Evolutionary conservation across 2,888 invertebrate genomes (phyloP).

Genomic region (Melangyna quadrimaculata): DNA sequence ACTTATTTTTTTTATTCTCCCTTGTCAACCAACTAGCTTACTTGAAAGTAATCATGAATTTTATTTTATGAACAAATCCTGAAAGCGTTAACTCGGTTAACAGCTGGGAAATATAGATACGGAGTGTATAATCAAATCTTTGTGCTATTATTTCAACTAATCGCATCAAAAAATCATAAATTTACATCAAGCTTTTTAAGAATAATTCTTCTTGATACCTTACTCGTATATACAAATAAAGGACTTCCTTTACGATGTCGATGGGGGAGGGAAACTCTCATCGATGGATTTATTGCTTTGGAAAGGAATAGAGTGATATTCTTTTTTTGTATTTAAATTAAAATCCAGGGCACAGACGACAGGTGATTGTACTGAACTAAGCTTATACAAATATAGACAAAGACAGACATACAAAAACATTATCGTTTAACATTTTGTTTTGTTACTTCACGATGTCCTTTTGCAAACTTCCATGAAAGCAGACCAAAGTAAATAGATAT

Average conservation of each 20-base stretch:
- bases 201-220: slow-evolving; percentile 14
- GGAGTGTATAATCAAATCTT: slow-evolving; percentile 62
- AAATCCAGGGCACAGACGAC: slow-evolving; percentile 39
- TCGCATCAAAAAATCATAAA: slow-evolving; percentile 58
- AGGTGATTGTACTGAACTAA: slow-evolving; percentile 52
- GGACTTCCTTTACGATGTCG: not conserved
- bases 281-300: not conserved
- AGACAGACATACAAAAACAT: not conserved
- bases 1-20: not conserved
- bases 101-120: slow-evolving; percentile 28
- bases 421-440: not conserved
- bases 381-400: not conserved
- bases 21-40: not conserved
- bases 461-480: slow-evolving; percentile 3
- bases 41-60: slow-evolving; percentile 7
- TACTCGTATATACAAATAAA: not conserved
- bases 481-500: slow-evolving; percentile 15
- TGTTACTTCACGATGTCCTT: slow-evolving; percentile 29
- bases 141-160: slow-evolving; percentile 49
- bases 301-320: not conserved
- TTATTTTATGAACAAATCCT: slow-evolving; percentile 1
- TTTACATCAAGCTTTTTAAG: slow-evolving; percentile 4
- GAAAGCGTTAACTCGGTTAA: slow-evolving; percentile 59
- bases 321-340: not conserved
- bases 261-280: not conserved